Conservation (phyloP, 35 echinoderm and acorn worm genomes). For the Hemicentrotus pulcherrimus region DNA sequence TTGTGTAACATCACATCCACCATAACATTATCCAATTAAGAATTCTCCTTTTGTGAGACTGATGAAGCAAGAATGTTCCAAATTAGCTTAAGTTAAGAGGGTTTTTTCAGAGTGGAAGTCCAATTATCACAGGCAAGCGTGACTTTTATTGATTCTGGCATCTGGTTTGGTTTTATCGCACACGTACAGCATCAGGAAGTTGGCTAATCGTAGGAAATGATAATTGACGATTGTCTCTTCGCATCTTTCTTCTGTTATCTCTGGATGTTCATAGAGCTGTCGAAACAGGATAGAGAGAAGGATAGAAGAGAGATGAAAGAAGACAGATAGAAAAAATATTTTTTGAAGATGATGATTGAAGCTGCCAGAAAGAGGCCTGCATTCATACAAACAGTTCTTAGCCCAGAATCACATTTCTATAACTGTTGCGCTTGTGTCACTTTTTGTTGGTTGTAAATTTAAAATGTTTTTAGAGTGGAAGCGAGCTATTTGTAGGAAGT, state of each 20-base stretch:
- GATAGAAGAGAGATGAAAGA: background rate
- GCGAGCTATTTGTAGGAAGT: no score
- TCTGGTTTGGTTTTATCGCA: background rate
- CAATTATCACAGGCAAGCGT: conserved; percentile 1
- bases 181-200: background rate
- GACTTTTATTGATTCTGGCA: conserved; percentile 10
- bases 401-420: background rate
- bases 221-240: conserved; percentile 5
- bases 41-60: background rate
- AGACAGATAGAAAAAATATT: background rate
- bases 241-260: background rate
- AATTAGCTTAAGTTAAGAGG: background rate
- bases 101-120: background rate
- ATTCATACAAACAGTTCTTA: no score
- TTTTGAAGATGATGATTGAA: background rate
- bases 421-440: background rate
- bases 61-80: background rate
- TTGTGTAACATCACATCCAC: background rate
- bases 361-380: background rate
- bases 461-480: no score
- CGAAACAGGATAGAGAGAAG: background rate
- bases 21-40: background rate
- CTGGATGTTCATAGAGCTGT: background rate
- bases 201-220: background rate
- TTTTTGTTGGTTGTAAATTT: no score